Conservation (phyloP, 2,113 vertebrate genomes). For the Crotalus horridus region DNA sequence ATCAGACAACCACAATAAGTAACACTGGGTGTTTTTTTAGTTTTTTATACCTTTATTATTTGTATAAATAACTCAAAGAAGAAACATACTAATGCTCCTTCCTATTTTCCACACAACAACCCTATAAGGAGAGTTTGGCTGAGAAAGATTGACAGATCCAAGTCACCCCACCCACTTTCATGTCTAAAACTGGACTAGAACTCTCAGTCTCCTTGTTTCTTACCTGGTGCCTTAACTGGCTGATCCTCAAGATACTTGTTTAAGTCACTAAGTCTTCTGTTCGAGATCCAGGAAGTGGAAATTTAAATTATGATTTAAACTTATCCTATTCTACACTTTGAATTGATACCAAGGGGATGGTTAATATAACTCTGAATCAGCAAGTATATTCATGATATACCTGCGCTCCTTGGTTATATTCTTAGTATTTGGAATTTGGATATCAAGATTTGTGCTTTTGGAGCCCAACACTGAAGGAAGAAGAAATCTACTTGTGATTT, state of each 20-base stretch:
- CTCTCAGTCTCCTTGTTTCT: neutral
- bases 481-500: neutral
- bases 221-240: too few species aligned
- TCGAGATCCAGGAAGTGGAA: neutral
- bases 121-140: neutral
- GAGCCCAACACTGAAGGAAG: neutral
- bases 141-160: too few species aligned
- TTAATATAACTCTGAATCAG: neutral
- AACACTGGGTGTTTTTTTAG: neutral
- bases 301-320: neutral
- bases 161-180: neutral
- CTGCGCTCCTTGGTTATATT: neutral
- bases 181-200: neutral
- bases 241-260: too few species aligned
- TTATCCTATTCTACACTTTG: neutral
- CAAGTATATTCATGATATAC: neutral
- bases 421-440: neutral
- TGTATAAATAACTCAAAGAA: neutral
- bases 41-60: neutral
- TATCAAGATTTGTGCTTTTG: neutral
- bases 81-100: too few species aligned
- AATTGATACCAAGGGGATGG: neutral
- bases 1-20: neutral
- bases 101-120: too few species aligned
- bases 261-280: too few species aligned